Base-by-base conservation (phyloP, 1,140 invertebrate genomes). In the Leucophenga varia region DNA sequence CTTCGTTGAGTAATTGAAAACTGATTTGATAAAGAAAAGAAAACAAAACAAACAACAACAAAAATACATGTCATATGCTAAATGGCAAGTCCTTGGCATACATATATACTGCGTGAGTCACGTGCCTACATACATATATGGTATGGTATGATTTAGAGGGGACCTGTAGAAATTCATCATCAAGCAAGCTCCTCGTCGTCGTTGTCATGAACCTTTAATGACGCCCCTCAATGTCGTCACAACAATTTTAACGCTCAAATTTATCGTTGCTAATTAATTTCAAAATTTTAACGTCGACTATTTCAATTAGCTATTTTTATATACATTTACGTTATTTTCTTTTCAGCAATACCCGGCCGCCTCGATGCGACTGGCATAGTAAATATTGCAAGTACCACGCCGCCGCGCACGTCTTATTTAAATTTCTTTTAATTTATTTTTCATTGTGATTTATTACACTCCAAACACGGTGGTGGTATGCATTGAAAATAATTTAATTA, bases 221-320 rank as follows among this genome's bases (percentile, higher is more conserved):
- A n/a, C n/a, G n/a, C n/a, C n/a, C n/a, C n/a, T n/a, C n/a, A n/a
- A n/a, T n/a, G n/a, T n/a, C n/a, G n/a, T n/a, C n/a, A n/a, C n/a
- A n/a, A 45, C 49, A 55, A 52, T 41, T 18, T 25, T 9, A 39
- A 44, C 42, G 42, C 37, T 47, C 32, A 53, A 67, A 67, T 67
- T 67, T 67, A 67, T 67, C 57, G 64, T 63, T 30, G 18, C 19
- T 47, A 67, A 67, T 67, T 67, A 67, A 67, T 67, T 67, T 5
- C 22, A 10, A 6, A 10, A 22, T 12, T 10, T 7, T 16, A 32
- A 12, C 34, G 16, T 10, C 40, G 55, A 57, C 46, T 52, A 59
- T 67, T 67, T 67, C 63, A 67, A 67, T 67, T 67, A 67, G 63
- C 22, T 6, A 25, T 25, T 6, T 25, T 25, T 25, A 6, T 10